These are phyloP conservation scores for Tetranychus truncatus DNA, from an alignment of 2,888 invertebrate genomes.

Conservation along the genomic window DNA sequence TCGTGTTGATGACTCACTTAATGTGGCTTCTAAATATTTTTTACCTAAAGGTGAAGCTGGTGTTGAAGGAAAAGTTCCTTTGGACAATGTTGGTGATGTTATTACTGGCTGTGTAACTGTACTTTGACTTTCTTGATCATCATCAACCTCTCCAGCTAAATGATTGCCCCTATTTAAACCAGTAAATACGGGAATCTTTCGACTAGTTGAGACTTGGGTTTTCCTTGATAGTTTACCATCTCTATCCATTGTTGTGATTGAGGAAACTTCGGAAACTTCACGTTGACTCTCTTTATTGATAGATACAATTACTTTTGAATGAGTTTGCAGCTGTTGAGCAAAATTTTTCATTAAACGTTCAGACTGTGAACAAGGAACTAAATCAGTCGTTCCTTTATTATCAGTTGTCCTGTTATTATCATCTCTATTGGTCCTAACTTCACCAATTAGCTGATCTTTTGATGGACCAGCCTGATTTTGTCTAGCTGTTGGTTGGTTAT, in stretches of 20 bases:
- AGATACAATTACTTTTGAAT: slow-evolving; percentile 12
- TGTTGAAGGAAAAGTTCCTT: neutral
- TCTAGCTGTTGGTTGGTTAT: no score
- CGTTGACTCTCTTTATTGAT: neutral
- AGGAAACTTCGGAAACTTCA: slow-evolving; percentile 16
- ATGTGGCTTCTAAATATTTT: slow-evolving; percentile 14
- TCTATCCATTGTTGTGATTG: slow-evolving; percentile 16
- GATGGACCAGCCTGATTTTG: no score
- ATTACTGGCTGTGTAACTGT: slow-evolving; percentile 6
- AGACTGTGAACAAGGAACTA: neutral
- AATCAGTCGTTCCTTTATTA: neutral
- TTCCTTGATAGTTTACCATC: slow-evolving; percentile 18
- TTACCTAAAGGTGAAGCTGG: slow-evolving; percentile 14
- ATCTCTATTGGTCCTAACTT: neutral
- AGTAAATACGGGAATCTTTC: neutral
- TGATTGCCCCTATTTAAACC: neutral
- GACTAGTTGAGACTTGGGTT: slow-evolving; percentile 16
- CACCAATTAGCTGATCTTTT: no score
- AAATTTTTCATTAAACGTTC: neutral
- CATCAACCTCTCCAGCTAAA: neutral
- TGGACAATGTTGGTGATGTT: slow-evolving; percentile 7
- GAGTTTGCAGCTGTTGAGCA: slow-evolving; percentile 2
- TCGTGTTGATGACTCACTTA: slow-evolving; percentile 6
- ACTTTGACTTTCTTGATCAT: neutral
- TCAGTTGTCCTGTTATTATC: neutral